These are phyloP conservation scores for Hyles vespertilio DNA, from an alignment of 1,140 invertebrate genomes.

Conservation along the genomic window DNA sequence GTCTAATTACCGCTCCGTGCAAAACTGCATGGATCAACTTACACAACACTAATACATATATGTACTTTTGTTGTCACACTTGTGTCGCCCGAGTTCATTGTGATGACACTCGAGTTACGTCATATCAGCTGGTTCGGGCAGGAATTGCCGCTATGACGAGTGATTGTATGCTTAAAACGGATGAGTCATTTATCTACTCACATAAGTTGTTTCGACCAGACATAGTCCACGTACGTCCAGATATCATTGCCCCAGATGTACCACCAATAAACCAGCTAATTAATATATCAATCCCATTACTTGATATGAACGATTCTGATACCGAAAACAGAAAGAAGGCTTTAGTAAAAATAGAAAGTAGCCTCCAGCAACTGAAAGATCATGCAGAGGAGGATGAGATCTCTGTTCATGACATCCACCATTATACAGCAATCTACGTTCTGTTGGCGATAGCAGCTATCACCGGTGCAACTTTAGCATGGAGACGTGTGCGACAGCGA, in stretches of 20 bases:
- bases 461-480: no score
- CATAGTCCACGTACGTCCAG: neutral
- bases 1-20: conserved; percentile 7
- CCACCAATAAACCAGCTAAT: conserved; percentile 14
- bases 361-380: conserved; percentile 3
- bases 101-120: conserved; percentile 9
- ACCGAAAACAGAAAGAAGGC: neutral
- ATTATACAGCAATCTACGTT: conserved; percentile 10
- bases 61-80: conserved; percentile 12
- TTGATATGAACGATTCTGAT: no score
- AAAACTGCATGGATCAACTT: conserved; percentile 11
- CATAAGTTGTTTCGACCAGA: conserved; percentile 7
- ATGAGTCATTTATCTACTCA: conserved; percentile 10
- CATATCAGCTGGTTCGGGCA: neutral
- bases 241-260: conserved; percentile 2
- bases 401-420: conserved; percentile 11
- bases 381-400: neutral
- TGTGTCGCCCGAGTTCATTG: conserved; percentile 14
- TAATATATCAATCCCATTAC: conserved; percentile 3
- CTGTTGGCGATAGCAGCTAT: neutral
- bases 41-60: conserved; percentile 4
- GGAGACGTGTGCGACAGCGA: no score
- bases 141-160: conserved; percentile 8
- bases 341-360: neutral
- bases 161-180: conserved; percentile 12